These are phyloP conservation scores for Micropoecilia bifurca DNA, from an alignment of 2,797 vertebrate genomes.

Conservation along the genomic window DNA sequence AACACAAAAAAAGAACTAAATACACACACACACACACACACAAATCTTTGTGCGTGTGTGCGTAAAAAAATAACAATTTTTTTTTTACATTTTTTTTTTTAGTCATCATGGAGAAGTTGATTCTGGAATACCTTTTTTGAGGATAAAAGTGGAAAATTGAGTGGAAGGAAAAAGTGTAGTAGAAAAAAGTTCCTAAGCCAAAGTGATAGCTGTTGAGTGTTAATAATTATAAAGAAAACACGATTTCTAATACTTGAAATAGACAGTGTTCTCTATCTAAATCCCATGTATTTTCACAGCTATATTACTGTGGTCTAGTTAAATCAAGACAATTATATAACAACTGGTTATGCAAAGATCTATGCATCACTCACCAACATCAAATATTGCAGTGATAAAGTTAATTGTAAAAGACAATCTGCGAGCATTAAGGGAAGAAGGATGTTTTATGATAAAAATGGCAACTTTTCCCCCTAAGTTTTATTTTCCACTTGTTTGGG, in stretches of 20 bases:
- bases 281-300: not conserved
- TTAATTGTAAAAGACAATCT: not conserved
- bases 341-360: not conserved
- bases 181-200: not conserved
- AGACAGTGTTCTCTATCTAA: too few species aligned
- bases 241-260: too few species aligned
- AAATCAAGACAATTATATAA: not conserved
- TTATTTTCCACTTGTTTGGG: not conserved
- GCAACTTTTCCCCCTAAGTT: too few species aligned
- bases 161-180: not conserved
- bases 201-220: too few species aligned
- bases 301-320: not conserved
- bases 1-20: not conserved
- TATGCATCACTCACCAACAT: not conserved
- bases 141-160: too few species aligned
- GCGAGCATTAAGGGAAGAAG: not conserved
- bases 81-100: too few species aligned
- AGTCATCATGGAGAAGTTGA: not conserved
- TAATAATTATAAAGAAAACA: too few species aligned
- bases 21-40: too few species aligned
- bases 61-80: too few species aligned
- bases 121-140: not conserved
- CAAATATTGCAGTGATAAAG: not conserved
- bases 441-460: too few species aligned
- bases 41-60: too few species aligned